Evolutionary conservation across 2,888 invertebrate genomes (phyloP).

Genomic region (Sipha maydis): DNA sequence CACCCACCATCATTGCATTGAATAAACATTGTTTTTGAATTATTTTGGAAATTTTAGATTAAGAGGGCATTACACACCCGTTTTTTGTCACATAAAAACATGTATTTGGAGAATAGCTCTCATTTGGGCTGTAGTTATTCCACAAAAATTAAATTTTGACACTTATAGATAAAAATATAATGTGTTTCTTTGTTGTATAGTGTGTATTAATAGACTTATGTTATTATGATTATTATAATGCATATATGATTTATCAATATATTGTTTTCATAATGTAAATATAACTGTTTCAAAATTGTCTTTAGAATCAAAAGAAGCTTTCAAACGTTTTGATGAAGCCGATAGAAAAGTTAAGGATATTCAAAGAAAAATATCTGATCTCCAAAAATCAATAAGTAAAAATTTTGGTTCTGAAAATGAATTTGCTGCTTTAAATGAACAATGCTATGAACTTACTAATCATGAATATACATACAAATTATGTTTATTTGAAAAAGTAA

Average conservation of each 20-base stretch:
- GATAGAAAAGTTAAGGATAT: slow-evolving; percentile 79
- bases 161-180: no score
- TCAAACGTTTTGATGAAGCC: slow-evolving; percentile 80
- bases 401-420: slow-evolving; percentile 93
- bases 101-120: no score
- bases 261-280: not conserved
- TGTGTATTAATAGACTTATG: no score
- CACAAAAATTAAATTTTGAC: no score
- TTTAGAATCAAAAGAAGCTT: slow-evolving; percentile 80
- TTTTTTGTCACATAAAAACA: no score
- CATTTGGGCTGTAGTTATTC: no score
- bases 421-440: slow-evolving; percentile 86
- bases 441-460: slow-evolving; percentile 90
- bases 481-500: slow-evolving; percentile 80
- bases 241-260: no score
- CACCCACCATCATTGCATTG: not conserved
- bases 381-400: slow-evolving; percentile 81
- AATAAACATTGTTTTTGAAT: no score
- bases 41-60: no score
- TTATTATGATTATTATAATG: no score
- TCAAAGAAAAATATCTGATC: slow-evolving; percentile 77
- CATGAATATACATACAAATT: slow-evolving; percentile 94
- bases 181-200: no score
- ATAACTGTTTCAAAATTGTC: not conserved
- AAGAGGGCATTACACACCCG: no score